phyloP scores from a whole-genome alignment of 1,140 invertebrate genomes.

The Hypsibius dujardini region DNA sequence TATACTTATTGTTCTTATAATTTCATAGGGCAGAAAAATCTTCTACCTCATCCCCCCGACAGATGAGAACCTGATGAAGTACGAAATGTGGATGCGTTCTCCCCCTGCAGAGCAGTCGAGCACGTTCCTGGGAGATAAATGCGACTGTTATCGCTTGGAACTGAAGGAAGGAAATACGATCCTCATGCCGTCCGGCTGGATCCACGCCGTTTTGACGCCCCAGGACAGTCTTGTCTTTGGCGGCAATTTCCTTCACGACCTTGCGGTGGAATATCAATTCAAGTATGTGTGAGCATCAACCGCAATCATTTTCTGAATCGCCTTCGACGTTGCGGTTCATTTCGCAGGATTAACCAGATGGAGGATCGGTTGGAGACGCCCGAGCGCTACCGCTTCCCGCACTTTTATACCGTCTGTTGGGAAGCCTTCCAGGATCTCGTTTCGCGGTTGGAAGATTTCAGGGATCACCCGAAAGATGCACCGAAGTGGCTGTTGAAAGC shows the following conservation, averaged over 20 bases:
- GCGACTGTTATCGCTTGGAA: conserved; percentile 44
- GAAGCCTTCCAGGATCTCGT: conserved; percentile 59
- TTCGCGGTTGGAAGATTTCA: conserved; percentile 44
- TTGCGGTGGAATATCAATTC: conserved; percentile 69
- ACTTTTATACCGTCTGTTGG: conserved; percentile 73
- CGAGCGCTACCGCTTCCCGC: conserved; percentile 62
- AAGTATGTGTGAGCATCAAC: conserved; percentile 32
- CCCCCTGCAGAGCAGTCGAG: conserved; percentile 30
- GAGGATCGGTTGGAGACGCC: conserved; percentile 63
- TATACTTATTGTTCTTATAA: too few relatives aligned
- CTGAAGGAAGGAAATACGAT: conserved; percentile 63
- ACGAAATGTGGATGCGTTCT: conserved; percentile 33
- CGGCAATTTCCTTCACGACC: conserved; percentile 69
- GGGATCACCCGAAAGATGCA: conserved; percentile 29
- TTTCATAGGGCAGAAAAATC: conserved; percentile 35
- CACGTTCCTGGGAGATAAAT: conserved; percentile 35
- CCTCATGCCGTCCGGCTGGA: conserved; percentile 82
- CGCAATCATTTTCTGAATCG: conserved; percentile 20
- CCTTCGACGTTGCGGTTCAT: conserved; percentile 20
- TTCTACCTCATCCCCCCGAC: conserved; percentile 37
- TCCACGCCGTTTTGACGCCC: conserved; percentile 77
- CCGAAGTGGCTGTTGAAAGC: too few relatives aligned
- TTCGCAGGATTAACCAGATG: conserved; percentile 60
- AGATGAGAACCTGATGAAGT: conserved; percentile 31
- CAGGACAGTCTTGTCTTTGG: conserved; percentile 78